phyloP scores from a whole-genome alignment of 2,888 invertebrate genomes.

The Saturnia pavonia region DNA sequence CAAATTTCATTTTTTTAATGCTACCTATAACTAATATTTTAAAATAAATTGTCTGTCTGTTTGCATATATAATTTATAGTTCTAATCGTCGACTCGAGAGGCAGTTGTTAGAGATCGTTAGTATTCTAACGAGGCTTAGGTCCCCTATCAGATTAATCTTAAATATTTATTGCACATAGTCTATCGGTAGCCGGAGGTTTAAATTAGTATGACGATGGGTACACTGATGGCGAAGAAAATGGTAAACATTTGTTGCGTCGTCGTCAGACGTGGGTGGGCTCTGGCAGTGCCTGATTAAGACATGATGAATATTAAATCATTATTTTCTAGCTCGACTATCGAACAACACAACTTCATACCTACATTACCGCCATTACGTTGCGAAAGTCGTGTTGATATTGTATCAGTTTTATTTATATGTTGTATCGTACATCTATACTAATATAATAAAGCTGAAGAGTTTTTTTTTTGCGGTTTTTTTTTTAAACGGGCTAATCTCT shows the following conservation, averaged over 20 bases:
- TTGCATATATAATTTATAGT: constrained; percentile 13
- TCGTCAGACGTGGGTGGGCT: constrained; percentile 73
- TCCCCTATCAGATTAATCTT: constrained; percentile 78
- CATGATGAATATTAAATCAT: constrained; percentile 73
- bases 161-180: constrained; percentile 80
- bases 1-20: neutral
- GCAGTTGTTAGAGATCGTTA: constrained; percentile 43
- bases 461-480: no score
- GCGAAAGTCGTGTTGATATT: neutral
- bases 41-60: neutral
- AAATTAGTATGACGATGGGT: constrained; percentile 79
- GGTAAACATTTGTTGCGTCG: constrained; percentile 57
- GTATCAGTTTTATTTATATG: neutral
- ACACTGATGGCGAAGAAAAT: constrained; percentile 75
- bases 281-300: constrained; percentile 63
- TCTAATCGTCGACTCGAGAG: constrained; percentile 16
- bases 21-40: neutral
- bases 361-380: constrained; percentile 3
- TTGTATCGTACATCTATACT: neutral
- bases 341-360: constrained; percentile 1
- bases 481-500: no score
- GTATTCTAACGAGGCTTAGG: constrained; percentile 71
- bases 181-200: constrained; percentile 67
- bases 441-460: no score
- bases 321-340: constrained; percentile 19